Percentiles rank a stretch among this genome's conserved stretches.
These are phyloP conservation scores for Tragelaphus scriptus DNA, from an alignment of 2,113 vertebrate species.

Conservation along the genomic window DNA sequence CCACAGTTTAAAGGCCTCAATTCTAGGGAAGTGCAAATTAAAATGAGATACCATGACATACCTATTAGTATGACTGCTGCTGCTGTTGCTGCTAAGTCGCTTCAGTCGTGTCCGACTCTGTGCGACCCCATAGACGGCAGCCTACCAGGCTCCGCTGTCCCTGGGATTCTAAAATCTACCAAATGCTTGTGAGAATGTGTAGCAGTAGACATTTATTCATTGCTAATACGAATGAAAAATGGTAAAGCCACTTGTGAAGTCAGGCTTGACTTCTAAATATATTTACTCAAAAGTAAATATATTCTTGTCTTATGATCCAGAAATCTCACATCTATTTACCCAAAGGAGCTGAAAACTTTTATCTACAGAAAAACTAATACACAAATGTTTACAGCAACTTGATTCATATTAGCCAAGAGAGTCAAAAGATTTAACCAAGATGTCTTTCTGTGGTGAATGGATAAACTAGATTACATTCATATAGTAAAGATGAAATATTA, in stretches of 20 bases:
- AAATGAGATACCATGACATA: background rate
- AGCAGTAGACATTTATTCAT: background rate
- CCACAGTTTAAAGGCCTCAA: too few species aligned
- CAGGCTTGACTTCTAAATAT: background rate
- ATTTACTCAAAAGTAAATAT: background rate
- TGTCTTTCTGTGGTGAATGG: background rate
- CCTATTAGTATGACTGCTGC: background rate
- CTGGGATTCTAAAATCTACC: background rate
- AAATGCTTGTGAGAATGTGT: background rate
- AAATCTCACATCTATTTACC: background rate
- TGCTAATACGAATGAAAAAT: background rate
- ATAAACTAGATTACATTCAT: background rate
- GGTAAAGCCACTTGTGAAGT: background rate
- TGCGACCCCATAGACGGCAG: too few species aligned
- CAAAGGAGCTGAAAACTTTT: background rate
- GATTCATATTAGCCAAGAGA: background rate
- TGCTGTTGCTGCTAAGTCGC: too few species aligned
- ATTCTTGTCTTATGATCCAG: background rate
- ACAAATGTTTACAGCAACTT: background rate
- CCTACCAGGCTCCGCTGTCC: too few species aligned
- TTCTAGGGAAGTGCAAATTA: background rate
- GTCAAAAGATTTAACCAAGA: background rate
- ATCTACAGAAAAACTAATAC: background rate
- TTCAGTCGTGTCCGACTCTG: too few species aligned
- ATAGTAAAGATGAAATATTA: background rate